A percentile compares a stretch with the other conserved stretches of the same genome.
Conservation (phyloP, 2,797 vertebrate genomes). For the Ceyx erithaca region DNA sequence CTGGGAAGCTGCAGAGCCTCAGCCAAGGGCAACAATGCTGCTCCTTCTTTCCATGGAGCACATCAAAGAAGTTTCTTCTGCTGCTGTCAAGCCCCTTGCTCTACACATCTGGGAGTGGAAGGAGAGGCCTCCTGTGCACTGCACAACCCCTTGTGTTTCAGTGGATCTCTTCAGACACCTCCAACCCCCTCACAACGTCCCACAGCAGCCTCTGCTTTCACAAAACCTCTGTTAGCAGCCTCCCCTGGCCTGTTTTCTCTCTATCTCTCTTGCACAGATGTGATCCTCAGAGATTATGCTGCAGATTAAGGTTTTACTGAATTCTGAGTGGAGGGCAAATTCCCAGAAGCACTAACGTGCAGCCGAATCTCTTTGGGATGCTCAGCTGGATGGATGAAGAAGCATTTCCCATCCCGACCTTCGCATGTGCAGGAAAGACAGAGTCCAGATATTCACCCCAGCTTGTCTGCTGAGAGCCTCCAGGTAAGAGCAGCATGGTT, state of each 20-base stretch:
- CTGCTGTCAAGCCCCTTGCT: neutral
- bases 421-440: neutral
- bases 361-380: neutral
- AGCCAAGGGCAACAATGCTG: neutral
- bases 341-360: neutral
- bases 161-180: neutral
- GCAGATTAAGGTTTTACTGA: constrained; percentile 68
- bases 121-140: accelerated
- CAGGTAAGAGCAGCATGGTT: constrained; percentile 14
- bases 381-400: neutral
- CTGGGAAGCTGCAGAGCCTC: neutral
- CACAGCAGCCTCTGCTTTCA: neutral
- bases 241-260: neutral
- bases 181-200: neutral
- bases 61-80: neutral
- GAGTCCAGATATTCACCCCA: neutral
- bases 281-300: constrained; percentile 50
- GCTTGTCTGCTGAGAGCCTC: neutral
- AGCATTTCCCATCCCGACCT: neutral
- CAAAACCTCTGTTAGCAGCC: neutral
- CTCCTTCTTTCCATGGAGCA: neutral
- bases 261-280: constrained; percentile 44
- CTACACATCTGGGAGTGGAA: neutral
- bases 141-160: accelerated
- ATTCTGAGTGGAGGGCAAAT: constrained; percentile 47